A percentile compares a stretch with the other conserved stretches of the same genome.
Conservation (phyloP, 2,113 vertebrate species). For the Cyanistes caeruleus region DNA sequence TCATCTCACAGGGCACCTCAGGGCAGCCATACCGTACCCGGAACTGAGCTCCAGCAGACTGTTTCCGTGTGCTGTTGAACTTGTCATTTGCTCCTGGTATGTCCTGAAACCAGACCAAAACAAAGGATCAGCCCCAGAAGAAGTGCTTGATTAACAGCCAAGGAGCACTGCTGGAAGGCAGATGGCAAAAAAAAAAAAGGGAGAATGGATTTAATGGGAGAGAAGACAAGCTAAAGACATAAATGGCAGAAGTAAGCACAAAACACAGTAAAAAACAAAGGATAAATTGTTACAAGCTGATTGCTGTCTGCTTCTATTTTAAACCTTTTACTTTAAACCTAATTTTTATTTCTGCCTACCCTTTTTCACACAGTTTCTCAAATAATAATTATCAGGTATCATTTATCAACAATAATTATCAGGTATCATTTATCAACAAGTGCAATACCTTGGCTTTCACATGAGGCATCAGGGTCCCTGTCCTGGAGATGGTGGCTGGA, state of each 20-base stretch:
- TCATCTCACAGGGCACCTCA: background rate
- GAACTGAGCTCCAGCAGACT: conserved; percentile 80
- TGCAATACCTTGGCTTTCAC: conserved; percentile 73
- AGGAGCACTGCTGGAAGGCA: background rate
- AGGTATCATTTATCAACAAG: background rate
- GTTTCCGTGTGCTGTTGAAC: conserved; percentile 78
- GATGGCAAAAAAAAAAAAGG: background rate
- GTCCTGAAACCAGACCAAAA: conserved; percentile 36
- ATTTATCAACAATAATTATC: background rate
- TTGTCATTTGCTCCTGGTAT: conserved; percentile 46
- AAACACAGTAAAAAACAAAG: background rate
- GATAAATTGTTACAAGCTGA: background rate
- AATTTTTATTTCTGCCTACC: background rate
- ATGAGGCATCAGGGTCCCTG: conserved; percentile 76
- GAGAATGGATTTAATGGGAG: background rate
- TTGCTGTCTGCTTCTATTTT: background rate
- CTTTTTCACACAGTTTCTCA: background rate
- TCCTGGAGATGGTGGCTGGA: conserved; percentile 78
- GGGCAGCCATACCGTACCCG: conserved; percentile 64
- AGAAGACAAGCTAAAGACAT: background rate
- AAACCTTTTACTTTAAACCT: background rate
- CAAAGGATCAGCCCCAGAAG: background rate
- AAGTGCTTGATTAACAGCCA: background rate
- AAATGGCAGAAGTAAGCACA: background rate
- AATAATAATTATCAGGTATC: background rate